Percentiles rank a stretch among this genome's conserved stretches.
Conservation (phyloP, 2,113 vertebrate species). For the Lasiurus borealis region DNA sequence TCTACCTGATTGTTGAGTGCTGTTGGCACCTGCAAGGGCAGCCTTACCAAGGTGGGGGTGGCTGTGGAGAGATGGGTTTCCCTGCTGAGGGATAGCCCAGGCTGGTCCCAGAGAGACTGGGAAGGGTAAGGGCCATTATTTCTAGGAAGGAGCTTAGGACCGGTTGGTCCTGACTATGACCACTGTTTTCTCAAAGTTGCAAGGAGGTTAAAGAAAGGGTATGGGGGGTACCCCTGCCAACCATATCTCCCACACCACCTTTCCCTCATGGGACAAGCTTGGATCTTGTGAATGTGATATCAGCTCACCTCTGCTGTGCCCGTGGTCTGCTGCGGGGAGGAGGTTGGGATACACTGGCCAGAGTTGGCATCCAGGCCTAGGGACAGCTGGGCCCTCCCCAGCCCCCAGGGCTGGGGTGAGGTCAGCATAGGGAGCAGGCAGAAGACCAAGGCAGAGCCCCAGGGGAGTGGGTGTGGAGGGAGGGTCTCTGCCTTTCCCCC, state of each 20-base stretch:
- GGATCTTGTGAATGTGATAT: background rate
- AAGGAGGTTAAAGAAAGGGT: background rate
- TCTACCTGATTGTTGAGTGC: background rate
- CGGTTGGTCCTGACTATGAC: background rate
- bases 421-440: background rate
- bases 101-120: background rate
- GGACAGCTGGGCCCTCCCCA: background rate
- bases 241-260: background rate
- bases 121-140: background rate
- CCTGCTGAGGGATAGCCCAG: background rate
- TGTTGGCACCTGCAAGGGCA: background rate
- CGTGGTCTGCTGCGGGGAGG: background rate
- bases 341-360: background rate
- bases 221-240: background rate
- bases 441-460: background rate
- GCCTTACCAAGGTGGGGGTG: background rate
- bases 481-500: background rate
- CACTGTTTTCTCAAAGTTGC: slow-evolving; percentile 25
- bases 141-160: background rate
- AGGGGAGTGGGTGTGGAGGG: background rate
- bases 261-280: background rate
- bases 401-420: background rate
- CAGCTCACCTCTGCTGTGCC: background rate
- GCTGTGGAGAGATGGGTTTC: background rate
- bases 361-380: background rate